Percentiles rank a stretch among this genome's conserved stretches.
Conservation (phyloP, 2,113 vertebrate species). For the Apeltes quadracus region DNA sequence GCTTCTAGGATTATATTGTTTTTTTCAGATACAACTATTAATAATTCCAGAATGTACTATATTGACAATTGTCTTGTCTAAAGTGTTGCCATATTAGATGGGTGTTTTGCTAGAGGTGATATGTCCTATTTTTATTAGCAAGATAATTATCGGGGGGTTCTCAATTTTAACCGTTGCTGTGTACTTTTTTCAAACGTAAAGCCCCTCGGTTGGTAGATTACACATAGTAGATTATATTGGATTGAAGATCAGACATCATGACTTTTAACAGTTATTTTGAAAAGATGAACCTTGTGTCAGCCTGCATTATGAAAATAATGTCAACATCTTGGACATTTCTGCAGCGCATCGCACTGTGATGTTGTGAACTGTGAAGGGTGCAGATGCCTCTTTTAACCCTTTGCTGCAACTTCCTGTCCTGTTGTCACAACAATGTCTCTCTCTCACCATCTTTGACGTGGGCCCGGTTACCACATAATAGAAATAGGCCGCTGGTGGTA, state of each 20-base stretch:
- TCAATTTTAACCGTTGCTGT: neutral
- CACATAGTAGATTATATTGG: neutral
- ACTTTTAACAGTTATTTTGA: neutral
- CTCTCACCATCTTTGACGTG: conserved; percentile 74
- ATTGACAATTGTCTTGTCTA: too few relatives aligned
- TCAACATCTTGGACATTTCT: neutral
- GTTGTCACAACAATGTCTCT: conserved; percentile 78
- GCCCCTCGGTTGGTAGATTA: neutral
- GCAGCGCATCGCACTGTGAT: conserved; percentile 11
- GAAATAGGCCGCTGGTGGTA: conserved; percentile 51
- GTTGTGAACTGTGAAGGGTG: conserved; percentile 43
- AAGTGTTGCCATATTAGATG: neutral
- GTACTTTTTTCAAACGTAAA: neutral
- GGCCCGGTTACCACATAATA: conserved; percentile 75
- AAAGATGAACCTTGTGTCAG: neutral
- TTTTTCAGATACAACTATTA: too few relatives aligned
- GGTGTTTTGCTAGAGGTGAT: neutral
- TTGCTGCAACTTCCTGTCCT: conserved; percentile 81
- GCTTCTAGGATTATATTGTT: neutral
- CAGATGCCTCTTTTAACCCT: conserved; percentile 53
- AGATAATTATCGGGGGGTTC: neutral
- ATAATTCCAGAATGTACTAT: too few relatives aligned
- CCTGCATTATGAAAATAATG: neutral
- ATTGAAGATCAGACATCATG: neutral
- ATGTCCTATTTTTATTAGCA: neutral